phyloP scores from a whole-genome alignment of 2,797 vertebrate genomes.

The Zonotrichia albicollis region DNA sequence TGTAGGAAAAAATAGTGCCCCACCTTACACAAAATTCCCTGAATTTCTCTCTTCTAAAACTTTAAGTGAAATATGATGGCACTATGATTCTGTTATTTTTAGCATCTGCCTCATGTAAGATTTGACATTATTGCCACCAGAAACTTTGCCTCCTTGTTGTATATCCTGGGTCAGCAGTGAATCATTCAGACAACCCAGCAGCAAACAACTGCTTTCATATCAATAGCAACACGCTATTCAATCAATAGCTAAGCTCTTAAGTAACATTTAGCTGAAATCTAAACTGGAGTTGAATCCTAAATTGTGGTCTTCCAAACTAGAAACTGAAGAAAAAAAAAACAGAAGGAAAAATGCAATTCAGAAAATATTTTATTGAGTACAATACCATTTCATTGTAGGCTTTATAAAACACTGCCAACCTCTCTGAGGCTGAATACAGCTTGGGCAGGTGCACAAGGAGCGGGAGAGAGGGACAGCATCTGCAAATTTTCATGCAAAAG shows the following conservation, averaged over 20 bases:
- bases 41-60: not conserved
- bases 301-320: not conserved
- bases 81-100: not conserved
- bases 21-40: not conserved
- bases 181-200: not conserved
- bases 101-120: not conserved
- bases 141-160: not conserved
- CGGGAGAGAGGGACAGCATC: not conserved
- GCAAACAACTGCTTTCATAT: not conserved
- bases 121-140: not conserved
- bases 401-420: slow-evolving; percentile 56
- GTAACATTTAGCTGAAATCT: not conserved
- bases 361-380: slow-evolving; percentile 71
- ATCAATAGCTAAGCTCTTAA: not conserved
- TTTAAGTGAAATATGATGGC: not conserved
- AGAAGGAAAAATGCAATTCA: slow-evolving; percentile 27
- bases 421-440: slow-evolving; percentile 66
- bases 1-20: not conserved
- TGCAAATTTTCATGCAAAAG: slow-evolving; percentile 57
- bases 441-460: slow-evolving; percentile 55
- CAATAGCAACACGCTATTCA: not conserved
- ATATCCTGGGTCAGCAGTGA: not conserved
- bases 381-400: slow-evolving; percentile 33
- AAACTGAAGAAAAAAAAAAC: not conserved
- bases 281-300: not conserved